Evolutionary conservation across 37 sponge, comb jelly and placozoan species (phyloP).

Genomic region (Tethya wilhelma): DNA sequence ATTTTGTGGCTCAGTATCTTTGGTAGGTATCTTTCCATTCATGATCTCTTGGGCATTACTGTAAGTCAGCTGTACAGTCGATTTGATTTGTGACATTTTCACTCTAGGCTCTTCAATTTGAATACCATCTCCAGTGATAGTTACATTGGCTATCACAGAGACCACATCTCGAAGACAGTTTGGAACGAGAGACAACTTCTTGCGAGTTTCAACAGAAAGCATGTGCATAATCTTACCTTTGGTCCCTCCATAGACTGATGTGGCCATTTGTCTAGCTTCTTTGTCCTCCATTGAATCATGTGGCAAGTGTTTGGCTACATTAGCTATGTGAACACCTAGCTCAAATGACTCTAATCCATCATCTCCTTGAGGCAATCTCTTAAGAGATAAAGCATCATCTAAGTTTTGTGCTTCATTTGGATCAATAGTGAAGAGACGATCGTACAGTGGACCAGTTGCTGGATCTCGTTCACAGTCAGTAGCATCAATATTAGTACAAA

Average conservation of each 20-base stretch:
- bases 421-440: constrained; percentile 77
- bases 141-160: constrained; percentile 13
- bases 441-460: background rate
- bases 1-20: background rate
- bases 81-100: constrained; percentile 30
- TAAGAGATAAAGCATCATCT: constrained; percentile 78
- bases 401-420: constrained; percentile 55
- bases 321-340: constrained; percentile 66
- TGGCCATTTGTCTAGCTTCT: constrained; percentile 4
- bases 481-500: background rate
- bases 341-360: constrained; percentile 17
- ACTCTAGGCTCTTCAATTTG: background rate
- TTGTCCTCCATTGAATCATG: background rate
- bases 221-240: constrained; percentile 17
- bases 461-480: background rate
- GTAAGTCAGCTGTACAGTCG: constrained; percentile 48
- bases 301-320: constrained; percentile 37
- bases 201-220: constrained; percentile 5
- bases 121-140: background rate
- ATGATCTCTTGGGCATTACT: constrained; percentile 48
- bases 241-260: constrained; percentile 38
- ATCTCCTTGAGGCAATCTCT: background rate
- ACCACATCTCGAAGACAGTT: constrained; percentile 28
- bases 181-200: constrained; percentile 30
- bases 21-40: background rate